phyloP scores from a whole-genome alignment of 2,113 vertebrate genomes.

The Falco punctatus region DNA sequence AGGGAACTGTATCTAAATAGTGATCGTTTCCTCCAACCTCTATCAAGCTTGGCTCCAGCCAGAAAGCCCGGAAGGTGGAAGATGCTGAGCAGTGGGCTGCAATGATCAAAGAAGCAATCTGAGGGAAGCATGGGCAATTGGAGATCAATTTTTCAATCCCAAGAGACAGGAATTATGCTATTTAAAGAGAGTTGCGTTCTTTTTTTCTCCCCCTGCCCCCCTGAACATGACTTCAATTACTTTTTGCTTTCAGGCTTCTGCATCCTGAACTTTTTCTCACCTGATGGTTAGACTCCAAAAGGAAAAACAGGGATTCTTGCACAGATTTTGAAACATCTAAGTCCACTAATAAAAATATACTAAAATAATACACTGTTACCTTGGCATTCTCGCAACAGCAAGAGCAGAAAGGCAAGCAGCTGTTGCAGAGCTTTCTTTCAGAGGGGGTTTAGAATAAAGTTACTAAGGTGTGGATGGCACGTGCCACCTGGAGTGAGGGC shows the following conservation, averaged over 20 bases:
- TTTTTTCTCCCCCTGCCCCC: fast-evolving
- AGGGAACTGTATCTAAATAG: not conserved
- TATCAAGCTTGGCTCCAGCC: not conserved
- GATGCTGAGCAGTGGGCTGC: not conserved
- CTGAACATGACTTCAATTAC: not conserved
- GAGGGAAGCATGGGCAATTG: fast-evolving
- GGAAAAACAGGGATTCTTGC: not conserved
- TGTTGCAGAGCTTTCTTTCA: not conserved
- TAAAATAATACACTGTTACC: not conserved
- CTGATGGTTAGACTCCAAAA: not conserved
- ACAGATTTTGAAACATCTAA: not conserved
- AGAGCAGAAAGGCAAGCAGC: not conserved
- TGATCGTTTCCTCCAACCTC: not conserved
- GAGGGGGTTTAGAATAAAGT: not conserved
- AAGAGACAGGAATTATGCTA: not conserved
- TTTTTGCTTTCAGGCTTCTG: not conserved
- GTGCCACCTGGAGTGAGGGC: fast-evolving
- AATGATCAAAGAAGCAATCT: not conserved
- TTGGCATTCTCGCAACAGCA: not conserved
- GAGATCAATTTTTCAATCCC: not conserved
- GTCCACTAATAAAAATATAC: not conserved
- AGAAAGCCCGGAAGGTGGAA: not conserved
- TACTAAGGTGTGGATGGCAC: not conserved
- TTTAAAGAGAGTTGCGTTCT: not conserved
- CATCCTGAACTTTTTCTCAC: not conserved